phyloP scores from a whole-genome alignment of 2,113 vertebrate species.

The Lota lota region DNA sequence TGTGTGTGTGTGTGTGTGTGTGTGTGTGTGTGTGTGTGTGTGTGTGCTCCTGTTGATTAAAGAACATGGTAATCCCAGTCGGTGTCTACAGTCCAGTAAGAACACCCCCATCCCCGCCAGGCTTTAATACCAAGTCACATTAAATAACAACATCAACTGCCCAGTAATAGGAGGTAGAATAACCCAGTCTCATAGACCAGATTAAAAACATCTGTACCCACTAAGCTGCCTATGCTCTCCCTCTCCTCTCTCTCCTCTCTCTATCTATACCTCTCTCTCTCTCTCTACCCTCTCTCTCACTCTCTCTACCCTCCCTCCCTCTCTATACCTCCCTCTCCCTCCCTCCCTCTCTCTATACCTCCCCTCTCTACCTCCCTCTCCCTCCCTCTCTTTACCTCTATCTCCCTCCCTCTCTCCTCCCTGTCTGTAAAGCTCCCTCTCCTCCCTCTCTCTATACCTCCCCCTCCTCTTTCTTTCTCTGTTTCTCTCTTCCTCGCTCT shows the following conservation, averaged over 20 bases:
- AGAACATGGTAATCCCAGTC: constrained; percentile 47
- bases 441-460: no score
- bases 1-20: background rate
- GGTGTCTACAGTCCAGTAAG: constrained; percentile 35
- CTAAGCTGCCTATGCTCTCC: no score
- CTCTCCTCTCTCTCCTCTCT: no score
- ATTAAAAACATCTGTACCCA: constrained; percentile 69
- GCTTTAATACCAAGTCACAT: constrained; percentile 68
- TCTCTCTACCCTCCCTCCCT: no score
- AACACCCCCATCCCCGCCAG: constrained; percentile 48
- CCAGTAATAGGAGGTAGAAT: constrained; percentile 42
- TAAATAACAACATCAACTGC: constrained; percentile 57
- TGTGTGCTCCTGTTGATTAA: constrained; percentile 28
- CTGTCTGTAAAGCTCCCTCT: no score
- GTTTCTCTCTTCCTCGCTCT: no score
- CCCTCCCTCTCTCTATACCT: no score
- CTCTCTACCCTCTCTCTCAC: no score
- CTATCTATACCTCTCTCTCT: no score
- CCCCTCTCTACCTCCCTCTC: no score
- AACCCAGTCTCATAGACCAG: constrained; percentile 64
- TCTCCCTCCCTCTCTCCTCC: background rate
- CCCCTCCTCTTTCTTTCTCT: no score
- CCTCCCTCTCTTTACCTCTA: constrained; percentile 17
- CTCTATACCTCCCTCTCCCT: no score
- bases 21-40: background rate